Evolutionary conservation across 2,113 vertebrate genomes (phyloP).

Genomic region (Elanus axillaris): DNA sequence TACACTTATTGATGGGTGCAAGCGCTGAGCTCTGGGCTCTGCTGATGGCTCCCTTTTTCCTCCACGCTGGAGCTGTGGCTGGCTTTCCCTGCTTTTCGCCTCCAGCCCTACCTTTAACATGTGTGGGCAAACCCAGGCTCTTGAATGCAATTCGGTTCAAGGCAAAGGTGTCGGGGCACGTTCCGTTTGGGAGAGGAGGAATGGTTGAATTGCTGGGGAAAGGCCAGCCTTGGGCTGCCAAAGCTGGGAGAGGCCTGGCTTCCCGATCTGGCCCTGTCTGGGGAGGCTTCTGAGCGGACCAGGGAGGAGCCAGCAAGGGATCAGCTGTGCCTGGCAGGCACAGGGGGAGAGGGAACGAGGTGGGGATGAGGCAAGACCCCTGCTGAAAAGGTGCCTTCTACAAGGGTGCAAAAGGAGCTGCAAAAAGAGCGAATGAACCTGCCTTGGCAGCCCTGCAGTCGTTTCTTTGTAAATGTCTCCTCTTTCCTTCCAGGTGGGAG

Average conservation of each 20-base stretch:
- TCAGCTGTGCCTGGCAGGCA: not conserved
- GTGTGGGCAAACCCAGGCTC: conserved; percentile 58
- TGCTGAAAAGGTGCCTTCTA: not conserved
- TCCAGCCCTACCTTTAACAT: conserved; percentile 41
- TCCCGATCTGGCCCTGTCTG: not conserved
- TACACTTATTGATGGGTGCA: not conserved
- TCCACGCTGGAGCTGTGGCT: not conserved
- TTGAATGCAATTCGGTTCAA: not conserved
- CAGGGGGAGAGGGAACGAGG: not conserved
- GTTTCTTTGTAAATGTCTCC: not conserved
- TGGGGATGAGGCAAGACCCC: not conserved
- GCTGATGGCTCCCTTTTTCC: not conserved
- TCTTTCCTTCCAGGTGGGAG: not conserved
- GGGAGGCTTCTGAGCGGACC: not conserved
- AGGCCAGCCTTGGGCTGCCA: conserved; percentile 24
- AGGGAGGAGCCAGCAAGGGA: not conserved
- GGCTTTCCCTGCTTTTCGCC: not conserved
- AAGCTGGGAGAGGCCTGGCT: conserved; percentile 11
- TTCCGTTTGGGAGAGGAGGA: not conserved
- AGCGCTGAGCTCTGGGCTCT: not conserved
- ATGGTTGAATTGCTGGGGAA: conserved; percentile 23
- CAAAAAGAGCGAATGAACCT: not conserved
- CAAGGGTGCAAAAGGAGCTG: not conserved
- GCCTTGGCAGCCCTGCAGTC: not conserved
- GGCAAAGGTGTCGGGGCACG: conserved; percentile 27